phyloP scores from a whole-genome alignment of 2,113 vertebrate species.

The Carettochelys insculpta region DNA sequence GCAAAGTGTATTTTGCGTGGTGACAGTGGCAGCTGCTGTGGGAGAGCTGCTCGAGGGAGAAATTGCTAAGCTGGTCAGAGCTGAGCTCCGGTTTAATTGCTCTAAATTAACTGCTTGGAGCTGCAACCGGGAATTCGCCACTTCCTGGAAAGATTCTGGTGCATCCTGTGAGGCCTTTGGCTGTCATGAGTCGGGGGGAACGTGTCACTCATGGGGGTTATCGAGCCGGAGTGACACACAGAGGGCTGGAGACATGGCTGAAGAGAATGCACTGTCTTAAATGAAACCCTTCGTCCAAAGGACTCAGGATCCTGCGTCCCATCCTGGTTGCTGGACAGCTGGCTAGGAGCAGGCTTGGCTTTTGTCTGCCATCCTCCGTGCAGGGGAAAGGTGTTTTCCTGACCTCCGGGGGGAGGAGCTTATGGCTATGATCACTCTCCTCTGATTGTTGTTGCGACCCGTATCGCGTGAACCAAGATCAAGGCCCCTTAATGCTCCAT shows the following conservation, averaged over 20 bases:
- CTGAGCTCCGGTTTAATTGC: not conserved
- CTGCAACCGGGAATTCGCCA: not conserved
- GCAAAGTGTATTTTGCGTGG: accelerated
- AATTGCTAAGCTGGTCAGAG: not conserved
- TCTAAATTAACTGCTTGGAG: not conserved
- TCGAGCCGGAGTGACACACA: not conserved
- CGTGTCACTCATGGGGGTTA: not conserved
- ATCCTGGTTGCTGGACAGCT: not conserved
- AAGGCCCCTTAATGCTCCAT: not conserved
- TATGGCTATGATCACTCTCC: not conserved
- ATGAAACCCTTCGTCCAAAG: not conserved
- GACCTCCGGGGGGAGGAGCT: not conserved
- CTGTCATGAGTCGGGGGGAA: not conserved
- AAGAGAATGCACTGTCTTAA: not conserved
- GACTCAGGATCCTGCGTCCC: not conserved
- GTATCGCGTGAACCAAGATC: not conserved
- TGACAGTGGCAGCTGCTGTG: not conserved
- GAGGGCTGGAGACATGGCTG: not conserved
- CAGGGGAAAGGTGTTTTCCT: not conserved
- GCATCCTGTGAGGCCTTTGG: not conserved
- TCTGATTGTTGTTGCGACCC: not conserved
- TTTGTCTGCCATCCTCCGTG: too few relatives aligned
- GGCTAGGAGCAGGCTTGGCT: not conserved
- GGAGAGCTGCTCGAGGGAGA: not conserved
- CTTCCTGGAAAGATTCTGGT: not conserved